Evolutionary conservation across 2,113 vertebrate genomes (phyloP), one percentile per base, ranked within the genome.

Genomic region (Eubucco bourcierii): DNA sequence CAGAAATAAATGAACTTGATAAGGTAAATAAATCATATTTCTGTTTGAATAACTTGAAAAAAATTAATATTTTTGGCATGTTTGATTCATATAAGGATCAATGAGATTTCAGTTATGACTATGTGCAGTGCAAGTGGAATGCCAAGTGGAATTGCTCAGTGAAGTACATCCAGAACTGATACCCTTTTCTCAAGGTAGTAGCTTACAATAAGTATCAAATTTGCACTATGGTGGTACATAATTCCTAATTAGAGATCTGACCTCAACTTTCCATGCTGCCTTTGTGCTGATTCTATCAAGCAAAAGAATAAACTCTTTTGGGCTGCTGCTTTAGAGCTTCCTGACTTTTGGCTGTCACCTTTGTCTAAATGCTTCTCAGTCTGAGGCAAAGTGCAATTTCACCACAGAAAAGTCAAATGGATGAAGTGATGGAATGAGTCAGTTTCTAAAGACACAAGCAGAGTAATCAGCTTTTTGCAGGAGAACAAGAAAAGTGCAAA

Each of bases 1-100:
- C 37, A 82, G 46, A 19, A 87, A 77, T 56, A 94, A 90, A 80
- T 67, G 52, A 80, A 74, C 20, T 56, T 68, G 67, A 84, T 37
- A 85, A 70, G 74, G 82, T 84, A 76, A 81, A 88, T 87, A 93
- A 78, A 86, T 80, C 20, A 60, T 5, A 84, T 93, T 92, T 88
- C 37, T 23, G 44, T 80, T 80, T 84, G 46, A 88, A 84, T 83
- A 58, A 18, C 68, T 86, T 61, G 55, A 90, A 92, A 88, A 59
- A 79, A 81, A n/a, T n/a, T 80, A 5, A 59, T 65, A 90, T 84
- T 12, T 47, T 89, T 84, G 79, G 78, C 21, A 14, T 46, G 33
- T 80, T 88, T 90, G 71, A 87, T 84, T 21, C 24, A 80, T 73
- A 84, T 0, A 1, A 87, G 33, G 67, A 93, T 84, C 88, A 89